Evolutionary conservation across 2,888 invertebrate species (phyloP).

Genomic region (Trissoscelio sp.): DNA sequence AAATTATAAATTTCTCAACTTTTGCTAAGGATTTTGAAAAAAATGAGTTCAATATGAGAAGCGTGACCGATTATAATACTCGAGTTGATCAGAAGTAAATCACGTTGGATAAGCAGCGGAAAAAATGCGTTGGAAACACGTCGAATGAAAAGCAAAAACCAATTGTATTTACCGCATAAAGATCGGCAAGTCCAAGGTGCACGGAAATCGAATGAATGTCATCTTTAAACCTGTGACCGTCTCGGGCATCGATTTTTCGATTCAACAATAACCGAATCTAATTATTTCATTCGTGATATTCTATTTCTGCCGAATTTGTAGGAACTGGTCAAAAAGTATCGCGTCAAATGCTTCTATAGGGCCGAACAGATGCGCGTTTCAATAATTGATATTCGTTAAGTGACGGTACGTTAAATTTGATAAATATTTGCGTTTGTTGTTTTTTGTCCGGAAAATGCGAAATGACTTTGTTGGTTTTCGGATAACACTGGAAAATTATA

Average conservation of each 20-base stretch:
- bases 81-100: constrained; percentile 79
- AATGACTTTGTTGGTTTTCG: background rate
- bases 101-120: constrained; percentile 78
- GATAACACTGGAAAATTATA: background rate
- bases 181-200: constrained; percentile 80
- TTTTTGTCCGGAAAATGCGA: constrained; percentile 1
- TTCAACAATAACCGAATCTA: constrained; percentile 78
- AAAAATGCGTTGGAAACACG: constrained; percentile 66
- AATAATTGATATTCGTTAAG: constrained; percentile 54
- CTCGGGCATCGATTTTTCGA: constrained; percentile 76
- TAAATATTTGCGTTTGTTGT: constrained; percentile 36
- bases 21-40: too few species aligned
- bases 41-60: background rate
- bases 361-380: constrained; percentile 34
- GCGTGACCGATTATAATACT: constrained; percentile 77
- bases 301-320: constrained; percentile 52
- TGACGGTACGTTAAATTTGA: constrained; percentile 39
- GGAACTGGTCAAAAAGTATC: constrained; percentile 32
- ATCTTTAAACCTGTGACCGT: constrained; percentile 81
- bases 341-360: constrained; percentile 24
- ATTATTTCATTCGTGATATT: constrained; percentile 76
- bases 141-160: constrained; percentile 50
- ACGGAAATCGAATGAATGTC: constrained; percentile 81
- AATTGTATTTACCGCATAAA: constrained; percentile 76
- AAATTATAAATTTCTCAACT: too few species aligned